Evolutionary conservation across 2,888 invertebrate genomes (phyloP), one percentile per base, ranked within the genome.

Genomic region (Drosophila dives): DNA sequence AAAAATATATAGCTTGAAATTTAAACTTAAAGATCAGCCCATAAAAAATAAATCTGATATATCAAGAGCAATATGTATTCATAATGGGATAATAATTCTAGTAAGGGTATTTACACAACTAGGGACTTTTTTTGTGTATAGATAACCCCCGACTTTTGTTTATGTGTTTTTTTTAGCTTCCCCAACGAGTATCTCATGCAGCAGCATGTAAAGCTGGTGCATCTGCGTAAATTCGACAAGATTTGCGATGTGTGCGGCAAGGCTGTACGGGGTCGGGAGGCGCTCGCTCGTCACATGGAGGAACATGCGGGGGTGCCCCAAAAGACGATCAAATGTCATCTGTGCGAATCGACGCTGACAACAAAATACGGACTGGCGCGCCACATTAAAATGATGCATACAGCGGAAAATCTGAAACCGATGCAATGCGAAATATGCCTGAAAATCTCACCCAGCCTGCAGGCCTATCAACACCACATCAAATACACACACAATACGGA

Each of bases 161-260:
- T 17, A 42, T 67, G 10, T 50, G 92, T 91, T 8, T 92, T 8
- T 92, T 91, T 58, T 90, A 92, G 91, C 6, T 92, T 91, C 56
- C 90, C 91, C 23, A 90, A 84, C 3, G 80, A 90, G 45, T 91
- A 91, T 8, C 79, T 85, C 1, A 87, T 92, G 80, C 82, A 86
- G 45, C 91, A 91, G 32, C 92, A 92, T 54, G 76, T 90, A 2
- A 88, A 89, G 42, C 73, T 90, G 23, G 92, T 92, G 34, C 92
- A 92, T 64, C 72, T 91, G 34, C 90, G 92, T 55, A 83, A 83
- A 12, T 92, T 91, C 54, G 90, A 89, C 15, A 92, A 91, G 75
- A 86, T 92, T 15, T 92, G 92, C 71, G 91, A 92, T 42, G 89
- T 92, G 32, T 92, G 92, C 20, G 92, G 92, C 1, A 92, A 92